Base-by-base conservation (phyloP, 2,888 invertebrate species). In the Danaus chrysippus region DNA sequence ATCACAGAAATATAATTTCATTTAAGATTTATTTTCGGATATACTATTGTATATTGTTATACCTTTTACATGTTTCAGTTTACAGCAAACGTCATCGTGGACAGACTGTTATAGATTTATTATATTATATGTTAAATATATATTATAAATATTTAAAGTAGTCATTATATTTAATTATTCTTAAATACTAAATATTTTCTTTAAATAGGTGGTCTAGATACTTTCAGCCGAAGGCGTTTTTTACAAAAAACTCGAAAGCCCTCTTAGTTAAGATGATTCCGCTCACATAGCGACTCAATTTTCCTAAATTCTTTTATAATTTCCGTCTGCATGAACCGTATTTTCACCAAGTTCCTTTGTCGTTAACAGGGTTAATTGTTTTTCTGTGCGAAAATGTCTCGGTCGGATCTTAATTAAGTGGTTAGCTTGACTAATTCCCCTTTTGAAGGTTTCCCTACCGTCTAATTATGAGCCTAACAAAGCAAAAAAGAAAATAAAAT, bases 351-450 rank as follows among this genome's bases (percentile, higher is more conserved):
- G 78, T 79, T 81, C 76, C 74, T 79, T 82, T 80, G 82, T 84
- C 79, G 81, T 84, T 84, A 82, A 76, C 73, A 66, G 75, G 76
- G 78, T 76, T 82, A 86, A 86, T 85, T 83, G 82, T 83, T 84
- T 83, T 83, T 81, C 81, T 75, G 74, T 71, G 70, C 74, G 70
- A 68, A 75, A 78, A 75, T 71, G 77, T 77, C 77, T 81, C 76
- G 73, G 73, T 77, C 65, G 72, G 74, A 76, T 79, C 82, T 82
- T 81, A 81, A 84, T 84, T 84, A 84, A 79, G 77, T 71, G 73
- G 79, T 76, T 79, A 84, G 75, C 78, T 73, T 71, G 73, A 67
- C 67, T 67, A 77, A 75, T 81, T 61, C 64, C 59, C 42, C 60
- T 66, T 68, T 69, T 68, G 61, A 65, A 63, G 64, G 63, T 65